These are phyloP conservation scores for Siniperca scherzeri DNA, from an alignment of 2,797 vertebrate genomes.

Conservation along the genomic window DNA sequence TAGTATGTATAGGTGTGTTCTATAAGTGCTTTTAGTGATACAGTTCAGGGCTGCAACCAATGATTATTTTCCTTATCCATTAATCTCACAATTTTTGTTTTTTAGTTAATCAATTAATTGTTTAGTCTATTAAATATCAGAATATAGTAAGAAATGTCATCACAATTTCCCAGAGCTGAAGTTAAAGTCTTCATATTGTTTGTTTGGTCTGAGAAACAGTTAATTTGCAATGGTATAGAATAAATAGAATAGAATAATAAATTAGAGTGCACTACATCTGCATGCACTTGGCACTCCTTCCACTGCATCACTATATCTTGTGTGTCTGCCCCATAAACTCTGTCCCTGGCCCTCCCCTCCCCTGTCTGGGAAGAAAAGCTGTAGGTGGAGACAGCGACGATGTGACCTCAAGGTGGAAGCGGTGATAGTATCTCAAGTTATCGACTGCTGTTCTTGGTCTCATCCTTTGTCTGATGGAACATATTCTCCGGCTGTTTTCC, in stretches of 20 bases:
- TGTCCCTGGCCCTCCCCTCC: background rate
- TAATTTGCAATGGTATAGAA: background rate
- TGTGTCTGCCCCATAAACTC: background rate
- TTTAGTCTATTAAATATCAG: background rate
- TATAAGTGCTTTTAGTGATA: background rate
- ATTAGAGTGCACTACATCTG: background rate
- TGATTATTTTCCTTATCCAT: too few species aligned
- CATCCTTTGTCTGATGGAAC: constrained; percentile 56
- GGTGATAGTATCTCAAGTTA: constrained; percentile 64
- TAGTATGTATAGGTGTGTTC: background rate
- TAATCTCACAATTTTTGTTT: too few species aligned
- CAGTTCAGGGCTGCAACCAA: too few species aligned
- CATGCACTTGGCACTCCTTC: constrained; percentile 1
- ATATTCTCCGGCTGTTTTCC: constrained; percentile 36
- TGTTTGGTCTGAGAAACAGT: background rate
- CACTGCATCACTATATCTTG: constrained; percentile 11
- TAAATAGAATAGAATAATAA: too few species aligned
- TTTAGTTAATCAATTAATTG: too few species aligned
- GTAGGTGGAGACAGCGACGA: constrained; percentile 15
- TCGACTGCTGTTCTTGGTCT: constrained; percentile 46
- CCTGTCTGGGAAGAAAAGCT: constrained; percentile 8
- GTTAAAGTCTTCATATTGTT: background rate
- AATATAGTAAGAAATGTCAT: background rate
- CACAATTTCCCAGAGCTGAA: background rate
- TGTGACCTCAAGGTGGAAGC: constrained; percentile 60